Evolutionary conservation across 2,113 vertebrate species (phyloP).

Genomic region (Hippocampus guttulatus): DNA sequence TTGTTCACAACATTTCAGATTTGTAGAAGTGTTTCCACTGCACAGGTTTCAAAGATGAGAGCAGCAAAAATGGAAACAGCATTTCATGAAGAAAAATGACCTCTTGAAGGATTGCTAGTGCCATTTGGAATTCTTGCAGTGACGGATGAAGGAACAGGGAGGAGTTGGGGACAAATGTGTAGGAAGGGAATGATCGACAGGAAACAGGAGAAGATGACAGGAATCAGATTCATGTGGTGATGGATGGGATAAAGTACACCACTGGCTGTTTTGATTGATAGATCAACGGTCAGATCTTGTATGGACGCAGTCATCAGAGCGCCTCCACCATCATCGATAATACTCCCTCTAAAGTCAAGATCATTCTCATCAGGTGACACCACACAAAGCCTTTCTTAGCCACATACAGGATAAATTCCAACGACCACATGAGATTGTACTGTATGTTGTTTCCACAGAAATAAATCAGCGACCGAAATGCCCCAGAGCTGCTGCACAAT

Average conservation of each 20-base stretch:
- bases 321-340: constrained; percentile 86
- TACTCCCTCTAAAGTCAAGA: constrained; percentile 84
- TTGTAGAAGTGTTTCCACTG: neutral
- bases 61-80: constrained; percentile 7
- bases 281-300: constrained; percentile 97
- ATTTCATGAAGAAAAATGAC: constrained; percentile 39
- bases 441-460: constrained; percentile 64
- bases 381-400: neutral
- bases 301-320: constrained; percentile 89
- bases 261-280: constrained; percentile 51
- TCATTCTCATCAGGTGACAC: constrained; percentile 87
- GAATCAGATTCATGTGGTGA: constrained; percentile 19
- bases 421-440: neutral
- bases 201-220: constrained; percentile 8
- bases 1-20: neutral
- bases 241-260: neutral
- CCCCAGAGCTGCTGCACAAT: constrained; percentile 67
- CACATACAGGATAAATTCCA: neutral
- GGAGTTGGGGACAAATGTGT: constrained; percentile 15
- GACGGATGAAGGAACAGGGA: constrained; percentile 13
- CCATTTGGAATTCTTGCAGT: constrained; percentile 9
- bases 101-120: constrained; percentile 31
- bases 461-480: constrained; percentile 79
- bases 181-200: neutral
- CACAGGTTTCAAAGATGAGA: constrained; percentile 14